These are phyloP conservation scores for Pterocles orientalis DNA, from an alignment of 2,113 vertebrate species.

Conservation along the genomic window DNA sequence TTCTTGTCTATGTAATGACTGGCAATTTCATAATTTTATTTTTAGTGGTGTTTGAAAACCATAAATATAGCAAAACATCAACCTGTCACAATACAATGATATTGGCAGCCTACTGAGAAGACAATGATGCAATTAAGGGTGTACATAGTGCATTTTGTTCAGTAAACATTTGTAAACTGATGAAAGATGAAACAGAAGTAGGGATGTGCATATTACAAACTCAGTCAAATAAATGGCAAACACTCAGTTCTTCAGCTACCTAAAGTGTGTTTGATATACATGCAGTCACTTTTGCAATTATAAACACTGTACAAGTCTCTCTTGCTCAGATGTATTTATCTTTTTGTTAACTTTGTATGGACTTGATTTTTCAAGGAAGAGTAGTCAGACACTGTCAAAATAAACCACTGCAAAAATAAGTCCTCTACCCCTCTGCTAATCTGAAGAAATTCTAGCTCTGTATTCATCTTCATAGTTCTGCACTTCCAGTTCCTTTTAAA, in stretches of 20 bases:
- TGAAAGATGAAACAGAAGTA: conserved; percentile 39
- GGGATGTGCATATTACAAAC: conserved; percentile 21
- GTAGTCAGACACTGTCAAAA: conserved; percentile 55
- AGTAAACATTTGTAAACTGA: conserved; percentile 59
- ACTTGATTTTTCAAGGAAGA: conserved; percentile 65
- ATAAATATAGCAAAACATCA: conserved; percentile 20
- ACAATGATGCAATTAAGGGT: conserved; percentile 45
- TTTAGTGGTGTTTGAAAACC: conserved; percentile 18
- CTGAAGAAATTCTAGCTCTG: conserved; percentile 69
- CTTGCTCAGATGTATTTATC: conserved; percentile 46
- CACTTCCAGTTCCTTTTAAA: background rate
- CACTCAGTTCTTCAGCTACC: conserved; percentile 1
- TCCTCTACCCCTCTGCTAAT: conserved; percentile 56
- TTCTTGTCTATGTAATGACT: background rate
- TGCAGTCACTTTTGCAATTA: background rate
- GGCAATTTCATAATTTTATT: conserved; percentile 1
- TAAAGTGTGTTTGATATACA: background rate
- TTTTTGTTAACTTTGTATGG: conserved; percentile 1
- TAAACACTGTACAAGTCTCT: conserved; percentile 2
- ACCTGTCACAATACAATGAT: conserved; percentile 28
- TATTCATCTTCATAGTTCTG: background rate
- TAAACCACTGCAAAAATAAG: conserved; percentile 55
- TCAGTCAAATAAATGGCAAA: background rate
- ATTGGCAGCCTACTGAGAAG: conserved; percentile 30
- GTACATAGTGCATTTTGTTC: conserved; percentile 37